Evolutionary conservation across 2,113 vertebrate species (phyloP).

Genomic region (Pomatostomus ruficeps): DNA sequence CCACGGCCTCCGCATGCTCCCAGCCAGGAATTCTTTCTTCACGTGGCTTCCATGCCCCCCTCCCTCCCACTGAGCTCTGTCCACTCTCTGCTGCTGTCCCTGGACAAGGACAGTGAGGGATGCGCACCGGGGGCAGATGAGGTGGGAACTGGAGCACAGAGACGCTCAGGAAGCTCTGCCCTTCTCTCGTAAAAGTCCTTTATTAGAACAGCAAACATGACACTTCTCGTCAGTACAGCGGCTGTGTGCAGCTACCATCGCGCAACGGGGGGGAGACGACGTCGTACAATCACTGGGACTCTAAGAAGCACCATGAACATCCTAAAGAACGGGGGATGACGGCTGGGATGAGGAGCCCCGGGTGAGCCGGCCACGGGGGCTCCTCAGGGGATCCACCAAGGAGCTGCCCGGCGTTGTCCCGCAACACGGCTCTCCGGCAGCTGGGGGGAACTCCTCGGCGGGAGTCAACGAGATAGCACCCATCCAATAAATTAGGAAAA

Average conservation of each 20-base stretch:
- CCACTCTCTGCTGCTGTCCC: fast-evolving
- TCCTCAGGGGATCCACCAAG: slow-evolving; percentile 54
- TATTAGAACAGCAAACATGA: slow-evolving; percentile 84
- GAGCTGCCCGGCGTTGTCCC: slow-evolving; percentile 67
- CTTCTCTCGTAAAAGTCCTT: slow-evolving; percentile 72
- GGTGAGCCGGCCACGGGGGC: slow-evolving; percentile 72
- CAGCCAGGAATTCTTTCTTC: neutral
- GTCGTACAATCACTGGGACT: slow-evolving; percentile 72
- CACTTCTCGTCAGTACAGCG: slow-evolving; percentile 61
- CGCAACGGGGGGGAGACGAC: slow-evolving; percentile 56
- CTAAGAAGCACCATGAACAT: slow-evolving; percentile 72
- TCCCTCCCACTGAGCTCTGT: neutral
- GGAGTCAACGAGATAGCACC: slow-evolving; percentile 72
- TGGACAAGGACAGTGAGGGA: fast-evolving
- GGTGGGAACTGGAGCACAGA: fast-evolving
- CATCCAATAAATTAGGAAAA: slow-evolving; percentile 75
- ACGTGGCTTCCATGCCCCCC: fast-evolving
- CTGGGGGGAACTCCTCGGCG: slow-evolving; percentile 34
- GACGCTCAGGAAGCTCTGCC: neutral
- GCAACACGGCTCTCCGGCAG: slow-evolving; percentile 68
- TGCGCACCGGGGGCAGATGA: fast-evolving
- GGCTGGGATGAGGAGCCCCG: slow-evolving; percentile 60
- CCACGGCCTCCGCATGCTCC: neutral
- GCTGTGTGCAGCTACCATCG: slow-evolving; percentile 65
- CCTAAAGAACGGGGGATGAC: slow-evolving; percentile 43